A percentile compares a stretch with the other conserved stretches of the same genome.
phyloP scores from a whole-genome alignment of 1,140 invertebrate genomes.

The Ostrea edulis region DNA sequence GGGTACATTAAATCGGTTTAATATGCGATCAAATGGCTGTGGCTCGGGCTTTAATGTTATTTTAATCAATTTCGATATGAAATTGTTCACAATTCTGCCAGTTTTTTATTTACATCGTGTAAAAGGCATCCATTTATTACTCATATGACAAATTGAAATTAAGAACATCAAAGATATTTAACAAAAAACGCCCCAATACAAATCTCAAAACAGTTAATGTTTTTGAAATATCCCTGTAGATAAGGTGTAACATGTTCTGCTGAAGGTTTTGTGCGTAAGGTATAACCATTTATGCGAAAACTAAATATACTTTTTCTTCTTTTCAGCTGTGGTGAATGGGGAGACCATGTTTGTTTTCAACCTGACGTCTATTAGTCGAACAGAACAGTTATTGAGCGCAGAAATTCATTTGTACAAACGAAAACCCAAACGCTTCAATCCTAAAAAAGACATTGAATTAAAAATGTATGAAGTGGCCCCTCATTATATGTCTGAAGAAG shows the following conservation, averaged over 20 bases:
- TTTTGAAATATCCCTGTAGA: background rate
- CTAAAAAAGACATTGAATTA: conserved; percentile 64
- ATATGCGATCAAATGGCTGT: background rate
- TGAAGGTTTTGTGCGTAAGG: background rate
- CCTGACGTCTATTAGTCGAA: conserved; percentile 71
- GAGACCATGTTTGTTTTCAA: conserved; percentile 78
- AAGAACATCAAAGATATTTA: conserved; percentile 33
- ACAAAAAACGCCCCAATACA: background rate
- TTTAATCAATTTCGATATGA: conserved; percentile 18
- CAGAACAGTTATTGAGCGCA: conserved; percentile 75
- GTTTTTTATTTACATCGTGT: background rate
- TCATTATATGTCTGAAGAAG: conserved; percentile 66
- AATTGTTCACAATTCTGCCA: conserved; percentile 14
- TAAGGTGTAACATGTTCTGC: background rate
- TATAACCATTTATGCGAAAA: conserved; percentile 1
- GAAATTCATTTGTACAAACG: conserved; percentile 78
- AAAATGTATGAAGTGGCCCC: conserved; percentile 72
- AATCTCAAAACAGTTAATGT: conserved; percentile 23
- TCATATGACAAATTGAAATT: conserved; percentile 29
- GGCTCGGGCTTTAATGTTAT: background rate
- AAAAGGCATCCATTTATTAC: conserved; percentile 18
- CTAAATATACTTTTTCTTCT: conserved; percentile 35
- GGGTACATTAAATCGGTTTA: conserved; percentile 26
- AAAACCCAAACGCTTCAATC: conserved; percentile 59
- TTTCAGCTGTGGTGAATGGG: conserved; percentile 72